These are phyloP conservation scores for Harpagifer antarcticus DNA, from an alignment of 2,797 vertebrate genomes.

Conservation along the genomic window DNA sequence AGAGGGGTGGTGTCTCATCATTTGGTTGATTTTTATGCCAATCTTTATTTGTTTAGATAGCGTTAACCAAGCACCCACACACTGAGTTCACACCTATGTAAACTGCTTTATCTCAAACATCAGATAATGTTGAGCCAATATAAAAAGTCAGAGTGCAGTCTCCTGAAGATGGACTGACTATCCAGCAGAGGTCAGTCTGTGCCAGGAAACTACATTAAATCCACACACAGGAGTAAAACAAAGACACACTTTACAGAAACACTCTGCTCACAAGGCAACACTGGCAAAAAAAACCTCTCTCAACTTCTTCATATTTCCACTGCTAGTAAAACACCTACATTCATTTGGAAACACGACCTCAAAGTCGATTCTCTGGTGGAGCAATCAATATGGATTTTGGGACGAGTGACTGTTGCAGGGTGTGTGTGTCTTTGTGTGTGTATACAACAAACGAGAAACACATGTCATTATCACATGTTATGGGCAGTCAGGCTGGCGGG, in stretches of 20 bases:
- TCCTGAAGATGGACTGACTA: not conserved
- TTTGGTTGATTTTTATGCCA: conserved; percentile 7
- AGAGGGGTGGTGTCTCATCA: conserved; percentile 4
- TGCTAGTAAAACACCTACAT: conserved; percentile 7
- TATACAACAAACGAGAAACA: conserved; percentile 57
- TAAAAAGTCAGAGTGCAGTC: not conserved
- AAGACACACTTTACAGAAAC: conserved; percentile 1
- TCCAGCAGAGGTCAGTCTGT: conserved; percentile 69
- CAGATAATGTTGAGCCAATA: conserved; percentile 1
- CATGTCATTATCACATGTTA: conserved; percentile 68
- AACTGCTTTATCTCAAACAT: not conserved
- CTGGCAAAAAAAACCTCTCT: not conserved
- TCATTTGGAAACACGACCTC: conserved; percentile 23
- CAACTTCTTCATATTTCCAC: not conserved
- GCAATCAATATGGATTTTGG: conserved; percentile 68
- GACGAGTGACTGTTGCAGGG: conserved; percentile 22
- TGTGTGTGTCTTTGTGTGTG: conserved; percentile 16
- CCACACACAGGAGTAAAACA: not conserved
- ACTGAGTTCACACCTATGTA: not conserved
- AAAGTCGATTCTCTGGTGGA: conserved; percentile 44
- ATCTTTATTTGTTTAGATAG: conserved; percentile 23
- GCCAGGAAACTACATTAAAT: conserved; percentile 3
- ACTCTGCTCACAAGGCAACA: not conserved
- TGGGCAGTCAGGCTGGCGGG: conserved; percentile 58
- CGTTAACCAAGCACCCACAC: not conserved